Conservation (phyloP, 23 tunicate genomes). For the Corella eumyota region DNA sequence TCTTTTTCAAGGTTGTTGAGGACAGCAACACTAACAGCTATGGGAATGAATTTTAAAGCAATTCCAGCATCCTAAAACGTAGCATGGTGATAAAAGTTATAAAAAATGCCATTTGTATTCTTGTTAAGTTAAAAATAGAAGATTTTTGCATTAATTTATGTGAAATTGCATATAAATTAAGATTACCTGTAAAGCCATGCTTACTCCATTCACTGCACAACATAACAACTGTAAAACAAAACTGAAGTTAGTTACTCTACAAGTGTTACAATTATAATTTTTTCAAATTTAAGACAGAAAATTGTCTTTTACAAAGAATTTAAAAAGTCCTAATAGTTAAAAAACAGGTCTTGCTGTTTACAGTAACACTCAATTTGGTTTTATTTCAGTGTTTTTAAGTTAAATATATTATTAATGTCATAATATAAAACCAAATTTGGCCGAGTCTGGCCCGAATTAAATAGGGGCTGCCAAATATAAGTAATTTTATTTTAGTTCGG, state of each 20-base stretch:
- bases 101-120: too few species aligned
- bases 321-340: too few species aligned
- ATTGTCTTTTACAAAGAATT: too few species aligned
- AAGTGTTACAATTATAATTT: too few species aligned
- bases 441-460: neutral
- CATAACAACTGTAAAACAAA: slow-evolving; percentile 45
- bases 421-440: neutral
- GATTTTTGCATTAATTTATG: neutral
- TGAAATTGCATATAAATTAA: too few species aligned
- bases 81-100: neutral
- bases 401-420: neutral
- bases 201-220: slow-evolving; percentile 74
- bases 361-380: too few species aligned
- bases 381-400: neutral
- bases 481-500: neutral
- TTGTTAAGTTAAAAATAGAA: too few species aligned
- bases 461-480: too few species aligned
- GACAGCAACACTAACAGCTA: slow-evolving; percentile 59
- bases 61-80: slow-evolving; percentile 74
- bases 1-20: slow-evolving; percentile 6
- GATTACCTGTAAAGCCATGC: slow-evolving; percentile 82
- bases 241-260: neutral
- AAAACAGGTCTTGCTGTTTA: too few species aligned
- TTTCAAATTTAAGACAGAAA: too few species aligned
- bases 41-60: slow-evolving; percentile 62